Conservation (phyloP, 2,113 vertebrate genomes). For the Grammomys dolichurus region DNA sequence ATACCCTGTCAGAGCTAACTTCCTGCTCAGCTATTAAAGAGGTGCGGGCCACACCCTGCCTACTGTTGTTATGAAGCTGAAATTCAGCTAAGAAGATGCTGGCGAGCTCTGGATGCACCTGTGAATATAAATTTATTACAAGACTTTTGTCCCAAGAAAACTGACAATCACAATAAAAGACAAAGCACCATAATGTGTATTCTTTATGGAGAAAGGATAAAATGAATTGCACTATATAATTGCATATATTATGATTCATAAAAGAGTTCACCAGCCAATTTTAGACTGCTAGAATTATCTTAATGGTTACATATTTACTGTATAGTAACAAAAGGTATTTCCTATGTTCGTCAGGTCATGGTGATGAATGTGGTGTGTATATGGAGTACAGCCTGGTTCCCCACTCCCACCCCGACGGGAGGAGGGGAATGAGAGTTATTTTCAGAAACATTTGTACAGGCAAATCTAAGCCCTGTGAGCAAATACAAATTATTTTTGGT, state of each 20-base stretch:
- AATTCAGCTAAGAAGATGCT: conserved; percentile 70
- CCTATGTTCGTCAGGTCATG: background rate
- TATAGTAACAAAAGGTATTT: background rate
- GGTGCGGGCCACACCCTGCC: conserved; percentile 84
- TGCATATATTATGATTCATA: background rate
- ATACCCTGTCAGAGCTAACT: conserved; percentile 88
- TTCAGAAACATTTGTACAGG: conserved; percentile 16
- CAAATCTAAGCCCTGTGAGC: background rate
- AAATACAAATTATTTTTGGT: background rate
- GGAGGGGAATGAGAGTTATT: background rate
- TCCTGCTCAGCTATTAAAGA: conserved; percentile 85
- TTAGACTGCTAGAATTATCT: conserved; percentile 13
- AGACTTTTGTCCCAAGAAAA: conserved; percentile 26
- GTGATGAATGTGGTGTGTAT: background rate
- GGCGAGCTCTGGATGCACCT: conserved; percentile 75
- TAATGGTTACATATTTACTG: conserved; percentile 14
- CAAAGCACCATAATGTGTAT: background rate
- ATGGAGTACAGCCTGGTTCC: background rate
- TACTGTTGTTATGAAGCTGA: conserved; percentile 78
- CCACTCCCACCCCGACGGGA: too few species aligned
- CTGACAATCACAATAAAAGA: conserved; percentile 45
- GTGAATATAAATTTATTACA: conserved; percentile 61
- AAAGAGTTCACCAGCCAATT: background rate
- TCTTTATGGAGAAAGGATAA: conserved; percentile 51
- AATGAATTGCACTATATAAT: conserved; percentile 5